A percentile compares a stretch with the other conserved stretches of the same genome.
Evolutionary conservation across 2,888 invertebrate genomes (phyloP).

Genomic region (Macroteleia sp.): DNA sequence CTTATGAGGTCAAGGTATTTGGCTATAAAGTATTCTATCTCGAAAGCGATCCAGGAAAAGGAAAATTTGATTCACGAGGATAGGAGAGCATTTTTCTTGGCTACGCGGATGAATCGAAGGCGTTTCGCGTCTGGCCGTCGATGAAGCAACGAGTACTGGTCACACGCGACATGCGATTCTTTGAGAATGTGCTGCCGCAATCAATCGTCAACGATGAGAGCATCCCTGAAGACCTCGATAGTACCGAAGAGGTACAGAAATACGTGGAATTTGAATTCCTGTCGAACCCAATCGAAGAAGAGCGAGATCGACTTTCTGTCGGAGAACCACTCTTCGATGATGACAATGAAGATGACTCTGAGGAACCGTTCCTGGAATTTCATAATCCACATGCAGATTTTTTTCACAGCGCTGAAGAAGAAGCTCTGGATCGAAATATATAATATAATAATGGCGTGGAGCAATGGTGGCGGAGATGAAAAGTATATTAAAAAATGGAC

Average conservation of each 20-base stretch:
- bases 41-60: slow-evolving; percentile 25
- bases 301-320: neutral
- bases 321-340: neutral
- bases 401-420: neutral
- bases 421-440: neutral
- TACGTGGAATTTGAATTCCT: no score
- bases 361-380: neutral
- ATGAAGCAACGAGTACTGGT: slow-evolving; percentile 11
- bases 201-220: neutral
- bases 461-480: slow-evolving; percentile 63
- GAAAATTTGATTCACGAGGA: slow-evolving; percentile 30
- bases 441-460: slow-evolving; percentile 45
- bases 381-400: neutral
- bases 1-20: slow-evolving; percentile 7
- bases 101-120: no score
- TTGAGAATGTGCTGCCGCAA: slow-evolving; percentile 10
- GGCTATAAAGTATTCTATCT: slow-evolving; percentile 24
- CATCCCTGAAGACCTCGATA: neutral
- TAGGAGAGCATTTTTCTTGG: slow-evolving; percentile 25
- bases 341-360: neutral
- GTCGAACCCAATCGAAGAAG: neutral
- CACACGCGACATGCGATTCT: slow-evolving; percentile 28
- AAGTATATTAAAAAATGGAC: slow-evolving; percentile 63
- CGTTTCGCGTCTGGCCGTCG: slow-evolving; percentile 28
- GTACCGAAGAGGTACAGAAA: neutral